Conservation (phyloP, 2,888 invertebrate genomes). For the Cacoxenus indagator region DNA sequence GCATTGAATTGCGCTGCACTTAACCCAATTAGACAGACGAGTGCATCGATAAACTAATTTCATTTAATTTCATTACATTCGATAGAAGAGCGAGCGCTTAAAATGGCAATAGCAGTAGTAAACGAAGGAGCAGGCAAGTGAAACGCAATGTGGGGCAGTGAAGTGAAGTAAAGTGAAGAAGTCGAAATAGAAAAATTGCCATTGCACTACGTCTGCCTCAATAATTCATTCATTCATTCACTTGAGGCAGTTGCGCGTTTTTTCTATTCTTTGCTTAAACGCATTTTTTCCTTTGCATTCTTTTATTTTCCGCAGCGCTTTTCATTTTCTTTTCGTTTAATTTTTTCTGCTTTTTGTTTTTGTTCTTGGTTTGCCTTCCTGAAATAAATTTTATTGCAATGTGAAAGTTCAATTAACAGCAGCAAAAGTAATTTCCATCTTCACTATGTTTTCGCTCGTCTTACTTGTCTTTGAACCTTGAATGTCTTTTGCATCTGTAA, state of each 20-base stretch:
- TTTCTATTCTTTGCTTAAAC: not conserved
- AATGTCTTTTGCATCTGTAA: not conserved
- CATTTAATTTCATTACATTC: constrained; percentile 53
- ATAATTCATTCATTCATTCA: too few species aligned
- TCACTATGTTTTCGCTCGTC: not conserved
- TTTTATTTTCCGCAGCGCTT: too few species aligned
- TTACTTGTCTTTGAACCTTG: not conserved
- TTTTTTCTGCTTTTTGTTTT: constrained; percentile 27
- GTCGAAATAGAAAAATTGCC: too few species aligned
- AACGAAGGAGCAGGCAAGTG: constrained; percentile 23
- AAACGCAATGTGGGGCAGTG: constrained; percentile 19
- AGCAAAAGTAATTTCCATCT: constrained; percentile 47
- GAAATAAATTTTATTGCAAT: constrained; percentile 31
- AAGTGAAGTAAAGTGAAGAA: not conserved
- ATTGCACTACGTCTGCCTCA: too few species aligned
- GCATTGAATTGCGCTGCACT: constrained; percentile 36
- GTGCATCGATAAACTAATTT: constrained; percentile 58
- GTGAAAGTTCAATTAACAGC: constrained; percentile 60
- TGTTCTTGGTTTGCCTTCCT: constrained; percentile 54
- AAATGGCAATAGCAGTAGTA: constrained; percentile 26
- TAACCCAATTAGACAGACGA: constrained; percentile 54
- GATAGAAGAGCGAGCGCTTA: constrained; percentile 33
- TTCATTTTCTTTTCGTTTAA: too few species aligned
- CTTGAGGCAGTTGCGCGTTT: not conserved
- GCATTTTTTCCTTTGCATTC: not conserved